Conservation (phyloP, 2,113 vertebrate genomes). For the Indicator indicator region DNA sequence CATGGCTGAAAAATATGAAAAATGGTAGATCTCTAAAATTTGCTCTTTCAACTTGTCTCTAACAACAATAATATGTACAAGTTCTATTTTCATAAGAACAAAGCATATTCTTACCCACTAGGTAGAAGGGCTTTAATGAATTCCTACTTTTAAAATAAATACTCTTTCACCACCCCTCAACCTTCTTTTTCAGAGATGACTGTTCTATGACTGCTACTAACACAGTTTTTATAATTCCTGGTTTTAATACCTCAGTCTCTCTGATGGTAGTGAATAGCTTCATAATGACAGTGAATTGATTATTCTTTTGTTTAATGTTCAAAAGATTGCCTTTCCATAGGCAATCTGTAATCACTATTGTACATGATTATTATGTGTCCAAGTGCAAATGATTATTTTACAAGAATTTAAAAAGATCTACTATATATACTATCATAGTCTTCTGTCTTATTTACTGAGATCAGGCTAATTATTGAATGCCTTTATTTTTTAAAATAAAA, state of each 20-base stretch:
- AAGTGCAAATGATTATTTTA: background rate
- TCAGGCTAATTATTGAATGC: background rate
- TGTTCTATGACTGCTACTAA: background rate
- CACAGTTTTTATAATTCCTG: background rate
- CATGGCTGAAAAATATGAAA: background rate
- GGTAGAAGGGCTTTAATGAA: background rate
- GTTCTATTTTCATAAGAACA: background rate
- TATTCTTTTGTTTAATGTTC: background rate
- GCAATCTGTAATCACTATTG: background rate
- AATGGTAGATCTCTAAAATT: background rate
- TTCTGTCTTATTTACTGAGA: background rate
- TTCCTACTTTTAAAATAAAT: conserved; percentile 6
- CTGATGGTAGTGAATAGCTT: background rate
- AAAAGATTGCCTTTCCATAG: background rate
- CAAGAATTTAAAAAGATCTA: background rate
- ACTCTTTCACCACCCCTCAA: background rate
- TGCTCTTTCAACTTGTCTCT: background rate
- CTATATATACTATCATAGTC: background rate
- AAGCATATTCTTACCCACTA: background rate
- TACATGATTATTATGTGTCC: background rate
- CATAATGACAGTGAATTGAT: background rate
- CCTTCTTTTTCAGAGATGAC: background rate
- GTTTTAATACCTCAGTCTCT: background rate
- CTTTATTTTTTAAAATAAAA: background rate
- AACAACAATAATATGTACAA: background rate